Evolutionary conservation across 2,888 invertebrate genomes (phyloP), one percentile per base, ranked within the genome.

Genomic region (Apantesis nais): DNA sequence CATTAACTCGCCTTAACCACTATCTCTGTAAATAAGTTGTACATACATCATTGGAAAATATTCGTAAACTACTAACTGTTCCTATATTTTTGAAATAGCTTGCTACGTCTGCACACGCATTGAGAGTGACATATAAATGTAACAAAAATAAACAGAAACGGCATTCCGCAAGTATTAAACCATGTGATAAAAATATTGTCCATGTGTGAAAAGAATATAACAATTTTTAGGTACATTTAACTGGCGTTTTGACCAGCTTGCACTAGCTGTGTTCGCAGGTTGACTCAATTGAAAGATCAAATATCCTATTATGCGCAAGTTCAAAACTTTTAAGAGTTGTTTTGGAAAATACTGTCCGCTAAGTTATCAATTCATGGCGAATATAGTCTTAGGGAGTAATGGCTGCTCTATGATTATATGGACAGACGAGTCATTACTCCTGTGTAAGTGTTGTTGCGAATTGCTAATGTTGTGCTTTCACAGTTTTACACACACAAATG

Each of bases 391-490:
- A 87, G 92, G 90, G 89, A 90, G 92, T 92, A 93, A 93, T 93
- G 91, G 91, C 88, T 90, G 93, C 92, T 93, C 93, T 94, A 95
- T 94, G 94, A 94, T 94, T 94, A 95, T 94, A 94, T 94, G 94
- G 94, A 95, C 94, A 94, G 94, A 93, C 93, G 94, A 94, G 93
- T 93, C 94, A 93, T 94, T 95, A 94, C 93, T 92, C 92, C 92
- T 85, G 88, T 90, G 90, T 93, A 94, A 95, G 94, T 94, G 94
- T 94, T 93, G 93, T 93, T 93, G 90, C 89, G 93, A 94, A 93
- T 94, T 92, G 93, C 93, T 94, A 94, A 94, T 94, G 93, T 89
- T 85, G 86, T 88, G 87, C 90, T 91, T 89, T 87, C 89, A 83
- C 88, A 93, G 90, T 93, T 93, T 93, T 93, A 92, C 90, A 92